phyloP scores from a whole-genome alignment of 2,888 invertebrate species.

The Xanthorhoe spadicearia region DNA sequence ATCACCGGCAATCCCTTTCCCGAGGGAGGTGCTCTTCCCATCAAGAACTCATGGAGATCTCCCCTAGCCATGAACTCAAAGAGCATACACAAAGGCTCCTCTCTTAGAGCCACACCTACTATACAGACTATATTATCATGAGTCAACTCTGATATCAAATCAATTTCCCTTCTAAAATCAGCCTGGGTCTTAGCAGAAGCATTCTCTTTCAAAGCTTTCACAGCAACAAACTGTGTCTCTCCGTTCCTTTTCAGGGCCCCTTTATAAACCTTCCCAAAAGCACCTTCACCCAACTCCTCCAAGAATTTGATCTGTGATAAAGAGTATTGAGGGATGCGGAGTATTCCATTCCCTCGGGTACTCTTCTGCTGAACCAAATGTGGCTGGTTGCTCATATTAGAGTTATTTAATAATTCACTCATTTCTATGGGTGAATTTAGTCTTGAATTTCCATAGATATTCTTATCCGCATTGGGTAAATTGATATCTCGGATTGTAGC shows the following conservation, averaged over 20 bases:
- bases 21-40: conserved; percentile 94
- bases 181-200: conserved; percentile 95
- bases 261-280: conserved; percentile 98
- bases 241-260: conserved; percentile 92
- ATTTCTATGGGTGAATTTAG: conserved; percentile 92
- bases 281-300: conserved; percentile 97
- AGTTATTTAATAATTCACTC: conserved; percentile 89
- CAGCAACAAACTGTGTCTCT: conserved; percentile 92
- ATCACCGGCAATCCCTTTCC: conserved; percentile 91
- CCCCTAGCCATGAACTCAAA: conserved; percentile 99
- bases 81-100: conserved; percentile 96
- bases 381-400: conserved; percentile 75
- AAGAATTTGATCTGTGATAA: conserved; percentile 93
- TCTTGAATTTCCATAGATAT: conserved; percentile 92
- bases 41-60: conserved; percentile 97
- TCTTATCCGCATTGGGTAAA: conserved; percentile 90
- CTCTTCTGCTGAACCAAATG: conserved; percentile 68
- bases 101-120: conserved; percentile 94
- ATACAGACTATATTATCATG: conserved; percentile 98
- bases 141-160: conserved; percentile 95
- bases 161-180: conserved; percentile 97
- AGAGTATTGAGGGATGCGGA: conserved; percentile 93
- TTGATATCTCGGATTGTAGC: conserved; percentile 89
- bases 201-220: conserved; percentile 97
- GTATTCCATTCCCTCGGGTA: conserved; percentile 80